Percentiles rank a stretch among this genome's conserved stretches.
Conservation (phyloP, 2,797 vertebrate species). For the Danio choprae region DNA sequence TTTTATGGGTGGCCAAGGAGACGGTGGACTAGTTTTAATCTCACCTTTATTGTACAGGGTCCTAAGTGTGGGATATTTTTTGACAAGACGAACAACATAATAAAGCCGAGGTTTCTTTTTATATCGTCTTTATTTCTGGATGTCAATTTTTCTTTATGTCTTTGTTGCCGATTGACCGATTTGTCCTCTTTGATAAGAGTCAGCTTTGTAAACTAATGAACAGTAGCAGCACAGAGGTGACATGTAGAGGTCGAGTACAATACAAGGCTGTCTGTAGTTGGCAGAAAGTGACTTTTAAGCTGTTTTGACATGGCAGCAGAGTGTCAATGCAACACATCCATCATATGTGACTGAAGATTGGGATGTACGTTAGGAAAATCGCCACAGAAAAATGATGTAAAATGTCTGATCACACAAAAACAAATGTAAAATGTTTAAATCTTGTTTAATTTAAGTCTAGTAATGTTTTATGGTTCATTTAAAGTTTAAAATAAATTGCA, state of each 20-base stretch:
- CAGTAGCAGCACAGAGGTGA: not conserved
- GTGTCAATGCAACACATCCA: constrained; percentile 20
- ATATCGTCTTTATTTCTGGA: constrained; percentile 11
- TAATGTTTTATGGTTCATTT: too few species aligned
- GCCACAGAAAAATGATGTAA: not conserved
- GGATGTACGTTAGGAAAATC: constrained; percentile 6
- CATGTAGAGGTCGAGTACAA: not conserved
- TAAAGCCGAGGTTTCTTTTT: constrained; percentile 52
- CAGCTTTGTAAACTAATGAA: not conserved
- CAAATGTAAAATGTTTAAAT: too few species aligned
- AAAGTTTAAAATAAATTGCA: too few species aligned
- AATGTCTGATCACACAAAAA: too few species aligned
- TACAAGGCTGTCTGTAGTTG: not conserved
- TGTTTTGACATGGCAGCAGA: constrained; percentile 66
- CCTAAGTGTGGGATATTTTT: constrained; percentile 65
- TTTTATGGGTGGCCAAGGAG: constrained; percentile 67
- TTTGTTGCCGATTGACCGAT: constrained; percentile 3
- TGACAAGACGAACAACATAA: constrained; percentile 61
- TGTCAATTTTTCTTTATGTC: constrained; percentile 16
- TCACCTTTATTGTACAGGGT: constrained; percentile 67
- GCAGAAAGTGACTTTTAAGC: constrained; percentile 64
- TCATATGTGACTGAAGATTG: constrained; percentile 50
- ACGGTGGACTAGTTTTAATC: constrained; percentile 70
- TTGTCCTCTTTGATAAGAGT: constrained; percentile 2
- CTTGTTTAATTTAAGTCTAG: too few species aligned